A percentile compares a stretch with the other conserved stretches of the same genome.
These are phyloP conservation scores for Brachymystax lenok DNA, from an alignment of 2,797 vertebrate genomes.

Conservation along the genomic window DNA sequence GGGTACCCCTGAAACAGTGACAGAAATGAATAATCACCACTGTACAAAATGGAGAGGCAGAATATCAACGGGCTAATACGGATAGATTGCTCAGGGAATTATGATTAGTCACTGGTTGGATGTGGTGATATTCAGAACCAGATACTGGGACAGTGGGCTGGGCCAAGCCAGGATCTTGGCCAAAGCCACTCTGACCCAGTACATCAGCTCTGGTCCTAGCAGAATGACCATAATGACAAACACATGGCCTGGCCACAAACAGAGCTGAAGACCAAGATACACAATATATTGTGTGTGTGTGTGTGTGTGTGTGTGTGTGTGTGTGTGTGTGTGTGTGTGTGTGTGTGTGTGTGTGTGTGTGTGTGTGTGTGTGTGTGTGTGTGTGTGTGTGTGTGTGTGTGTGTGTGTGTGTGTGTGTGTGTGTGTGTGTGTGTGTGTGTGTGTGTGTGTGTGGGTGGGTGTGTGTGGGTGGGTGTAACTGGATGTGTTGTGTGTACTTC, in stretches of 20 bases:
- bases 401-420: neutral
- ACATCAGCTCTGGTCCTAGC: conserved; percentile 30
- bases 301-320: neutral
- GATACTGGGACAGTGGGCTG: conserved; percentile 20
- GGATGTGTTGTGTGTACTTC: neutral
- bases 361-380: neutral
- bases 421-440: neutral
- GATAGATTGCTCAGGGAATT: conserved; percentile 15
- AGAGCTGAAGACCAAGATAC: conserved; percentile 20
- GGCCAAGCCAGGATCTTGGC: conserved; percentile 36
- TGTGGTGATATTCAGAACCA: conserved; percentile 25
- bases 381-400: neutral
- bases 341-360: neutral
- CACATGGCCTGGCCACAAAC: conserved; percentile 41
- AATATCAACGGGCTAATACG: neutral
- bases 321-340: neutral
- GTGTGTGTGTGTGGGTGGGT: neutral
- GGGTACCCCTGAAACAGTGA: neutral
- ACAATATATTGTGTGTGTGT: neutral
- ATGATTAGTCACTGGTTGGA: conserved; percentile 27
- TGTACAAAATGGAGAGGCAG: conserved; percentile 8
- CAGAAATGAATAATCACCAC: conserved; percentile 10
- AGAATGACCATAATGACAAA: conserved; percentile 40
- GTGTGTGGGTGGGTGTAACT: neutral
- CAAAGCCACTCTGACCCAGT: conserved; percentile 43